Percentiles rank a stretch among this genome's conserved stretches.
phyloP scores from a whole-genome alignment of 2,113 vertebrate genomes.

The Sula dactylatra region DNA sequence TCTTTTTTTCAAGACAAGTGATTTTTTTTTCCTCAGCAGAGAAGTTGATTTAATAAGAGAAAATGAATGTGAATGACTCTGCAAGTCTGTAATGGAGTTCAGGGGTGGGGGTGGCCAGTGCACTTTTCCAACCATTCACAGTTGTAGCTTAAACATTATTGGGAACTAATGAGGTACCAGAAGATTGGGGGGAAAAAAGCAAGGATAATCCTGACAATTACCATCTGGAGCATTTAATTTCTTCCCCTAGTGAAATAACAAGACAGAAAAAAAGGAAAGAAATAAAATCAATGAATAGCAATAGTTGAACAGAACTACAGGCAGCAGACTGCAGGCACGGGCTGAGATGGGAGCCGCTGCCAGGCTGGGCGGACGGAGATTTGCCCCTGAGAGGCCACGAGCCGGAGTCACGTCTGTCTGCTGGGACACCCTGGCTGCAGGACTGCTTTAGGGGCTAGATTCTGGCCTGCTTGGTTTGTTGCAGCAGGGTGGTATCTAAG shows the following conservation, averaged over 20 bases:
- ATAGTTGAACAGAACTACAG: neutral
- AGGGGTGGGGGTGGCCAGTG: neutral
- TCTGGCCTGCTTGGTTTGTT: neutral
- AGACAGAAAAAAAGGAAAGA: neutral
- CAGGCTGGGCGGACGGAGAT: neutral
- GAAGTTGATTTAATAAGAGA: conserved; percentile 11
- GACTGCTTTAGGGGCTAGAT: too few species aligned
- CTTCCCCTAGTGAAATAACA: neutral
- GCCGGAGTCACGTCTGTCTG: accelerated
- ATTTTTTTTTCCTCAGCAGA: neutral
- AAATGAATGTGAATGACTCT: conserved; percentile 11
- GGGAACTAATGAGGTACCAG: neutral
- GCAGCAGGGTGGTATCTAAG: neutral
- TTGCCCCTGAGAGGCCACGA: neutral
- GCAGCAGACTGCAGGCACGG: neutral
- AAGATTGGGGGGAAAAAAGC: neutral
- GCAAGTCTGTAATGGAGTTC: neutral
- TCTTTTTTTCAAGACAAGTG: neutral
- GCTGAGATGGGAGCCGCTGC: neutral
- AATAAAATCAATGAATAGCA: neutral
- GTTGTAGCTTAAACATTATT: neutral
- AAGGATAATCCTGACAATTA: neutral
- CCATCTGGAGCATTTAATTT: conserved; percentile 7
- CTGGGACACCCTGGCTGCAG: too few species aligned
- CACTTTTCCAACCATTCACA: neutral